A percentile compares a stretch with the other conserved stretches of the same genome.
Conservation (phyloP, 2,113 vertebrate genomes). For the Phainopepla nitens region DNA sequence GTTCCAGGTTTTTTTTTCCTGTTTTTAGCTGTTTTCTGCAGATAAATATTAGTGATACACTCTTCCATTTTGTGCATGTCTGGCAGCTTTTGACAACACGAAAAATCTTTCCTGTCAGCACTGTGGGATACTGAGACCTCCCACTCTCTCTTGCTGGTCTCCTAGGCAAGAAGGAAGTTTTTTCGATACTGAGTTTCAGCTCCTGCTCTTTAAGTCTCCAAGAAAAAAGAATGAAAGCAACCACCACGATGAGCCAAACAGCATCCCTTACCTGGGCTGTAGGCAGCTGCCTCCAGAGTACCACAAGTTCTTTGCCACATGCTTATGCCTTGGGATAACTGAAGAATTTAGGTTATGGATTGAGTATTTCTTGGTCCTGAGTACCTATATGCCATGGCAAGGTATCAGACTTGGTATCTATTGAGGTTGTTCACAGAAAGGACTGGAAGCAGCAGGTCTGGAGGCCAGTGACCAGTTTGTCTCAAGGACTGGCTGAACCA, state of each 20-base stretch:
- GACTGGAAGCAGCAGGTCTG: background rate
- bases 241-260: background rate
- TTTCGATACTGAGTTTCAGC: background rate
- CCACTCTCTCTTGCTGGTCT: background rate
- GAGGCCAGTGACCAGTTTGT: background rate
- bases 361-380: background rate
- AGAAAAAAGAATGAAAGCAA: background rate
- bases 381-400: background rate
- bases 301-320: background rate
- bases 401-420: fast-evolving
- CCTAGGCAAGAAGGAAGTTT: background rate
- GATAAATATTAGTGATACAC: background rate
- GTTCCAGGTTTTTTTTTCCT: background rate
- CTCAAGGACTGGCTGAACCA: background rate
- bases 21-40: background rate
- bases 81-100: background rate
- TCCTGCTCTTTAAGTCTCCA: background rate
- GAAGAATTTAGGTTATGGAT: background rate
- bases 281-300: background rate
- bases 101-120: background rate
- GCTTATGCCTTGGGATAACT: background rate
- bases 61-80: background rate
- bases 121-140: background rate
- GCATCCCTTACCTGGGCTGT: background rate
- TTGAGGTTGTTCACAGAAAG: background rate